Evolutionary conservation across 1,140 invertebrate genomes (phyloP).

Genomic region (Antheraea pernyi): DNA sequence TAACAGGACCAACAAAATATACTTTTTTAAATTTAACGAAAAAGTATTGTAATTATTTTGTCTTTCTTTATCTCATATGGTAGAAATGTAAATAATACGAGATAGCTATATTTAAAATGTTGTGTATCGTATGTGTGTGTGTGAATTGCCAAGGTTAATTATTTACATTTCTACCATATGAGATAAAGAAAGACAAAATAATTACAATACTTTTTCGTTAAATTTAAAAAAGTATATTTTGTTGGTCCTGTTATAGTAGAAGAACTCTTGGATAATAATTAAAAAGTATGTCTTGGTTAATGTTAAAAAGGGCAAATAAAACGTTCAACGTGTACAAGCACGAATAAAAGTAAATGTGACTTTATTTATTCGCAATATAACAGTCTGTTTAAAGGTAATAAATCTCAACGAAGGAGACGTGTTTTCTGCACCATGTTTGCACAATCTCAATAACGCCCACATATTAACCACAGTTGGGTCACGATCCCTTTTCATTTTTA

Average conservation of each 20-base stretch:
- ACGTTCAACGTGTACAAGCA: background rate
- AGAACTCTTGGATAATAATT: background rate
- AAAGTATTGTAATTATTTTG: too few species aligned
- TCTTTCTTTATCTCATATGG: too few species aligned
- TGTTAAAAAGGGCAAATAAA: background rate
- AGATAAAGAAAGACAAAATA: too few species aligned
- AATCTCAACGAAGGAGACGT: constrained; percentile 11
- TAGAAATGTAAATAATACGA: background rate
- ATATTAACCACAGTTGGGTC: constrained; percentile 18
- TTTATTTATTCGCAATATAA: constrained; percentile 11
- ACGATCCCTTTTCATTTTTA: constrained; percentile 19
- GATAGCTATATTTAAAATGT: background rate
- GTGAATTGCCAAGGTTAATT: background rate
- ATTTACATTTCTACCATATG: background rate
- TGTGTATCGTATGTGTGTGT: background rate
- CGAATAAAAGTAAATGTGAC: background rate
- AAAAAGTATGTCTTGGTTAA: background rate
- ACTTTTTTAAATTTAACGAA: too few species aligned
- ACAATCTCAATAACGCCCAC: constrained; percentile 23
- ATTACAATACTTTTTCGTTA: too few species aligned
- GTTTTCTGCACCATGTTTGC: constrained; percentile 13
- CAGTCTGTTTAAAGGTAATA: constrained; percentile 9
- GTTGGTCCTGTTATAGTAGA: too few species aligned
- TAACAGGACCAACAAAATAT: too few species aligned
- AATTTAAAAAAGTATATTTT: too few species aligned